These are phyloP conservation scores for Apostichopus parvimensis DNA, from an alignment of 35 echinoderm and acorn worm genomes.

Conservation along the genomic window DNA sequence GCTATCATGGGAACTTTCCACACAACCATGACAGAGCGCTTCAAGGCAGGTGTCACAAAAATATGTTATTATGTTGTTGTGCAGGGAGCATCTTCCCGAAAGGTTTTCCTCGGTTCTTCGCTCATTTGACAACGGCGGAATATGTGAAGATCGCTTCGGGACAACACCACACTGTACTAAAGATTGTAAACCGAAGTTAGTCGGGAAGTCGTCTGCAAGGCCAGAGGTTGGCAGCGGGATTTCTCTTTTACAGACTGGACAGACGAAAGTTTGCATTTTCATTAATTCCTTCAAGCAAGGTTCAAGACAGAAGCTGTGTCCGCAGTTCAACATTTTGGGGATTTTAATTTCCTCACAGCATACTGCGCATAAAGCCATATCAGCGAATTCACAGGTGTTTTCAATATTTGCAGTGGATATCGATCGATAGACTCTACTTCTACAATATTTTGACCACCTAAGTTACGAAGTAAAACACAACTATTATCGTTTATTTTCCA, in stretches of 20 bases:
- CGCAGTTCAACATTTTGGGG: constrained; percentile 12
- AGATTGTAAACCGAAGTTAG: constrained; percentile 18
- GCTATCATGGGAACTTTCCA: neutral
- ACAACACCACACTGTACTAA: neutral
- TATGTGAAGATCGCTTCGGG: neutral
- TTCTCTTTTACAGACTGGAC: neutral
- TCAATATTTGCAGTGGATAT: no score
- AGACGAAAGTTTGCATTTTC: neutral
- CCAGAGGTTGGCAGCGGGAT: neutral
- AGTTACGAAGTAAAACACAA: no score
- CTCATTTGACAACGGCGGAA: no score
- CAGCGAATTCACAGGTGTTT: neutral
- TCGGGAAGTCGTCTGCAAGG: neutral
- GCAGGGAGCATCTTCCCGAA: neutral
- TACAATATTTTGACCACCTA: no score
- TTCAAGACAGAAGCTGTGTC: constrained; percentile 23
- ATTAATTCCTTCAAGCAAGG: neutral
- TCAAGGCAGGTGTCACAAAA: neutral
- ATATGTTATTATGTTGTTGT: neutral
- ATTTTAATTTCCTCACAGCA: neutral
- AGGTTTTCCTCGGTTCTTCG: neutral
- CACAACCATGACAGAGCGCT: neutral
- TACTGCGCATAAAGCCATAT: neutral
- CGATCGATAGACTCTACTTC: no score
- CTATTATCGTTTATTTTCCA: no score